These are phyloP conservation scores for Hydropotes inermis DNA, from an alignment of 2,113 vertebrate species.

Conservation along the genomic window DNA sequence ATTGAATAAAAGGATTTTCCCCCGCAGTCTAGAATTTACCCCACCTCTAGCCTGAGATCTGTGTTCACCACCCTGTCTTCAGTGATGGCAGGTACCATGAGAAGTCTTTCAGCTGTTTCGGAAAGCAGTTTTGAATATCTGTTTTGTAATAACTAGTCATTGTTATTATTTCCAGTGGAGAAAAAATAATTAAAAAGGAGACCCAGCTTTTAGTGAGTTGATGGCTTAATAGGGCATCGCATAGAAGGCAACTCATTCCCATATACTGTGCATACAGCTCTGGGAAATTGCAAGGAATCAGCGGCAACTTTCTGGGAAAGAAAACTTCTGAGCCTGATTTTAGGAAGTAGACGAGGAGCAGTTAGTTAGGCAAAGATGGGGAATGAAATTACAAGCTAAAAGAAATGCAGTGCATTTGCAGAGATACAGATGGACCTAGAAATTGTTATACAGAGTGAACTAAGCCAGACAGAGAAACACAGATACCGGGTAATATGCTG, in stretches of 20 bases:
- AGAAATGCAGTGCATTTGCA: neutral
- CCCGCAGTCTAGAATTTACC: neutral
- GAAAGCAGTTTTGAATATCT: neutral
- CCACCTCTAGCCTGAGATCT: neutral
- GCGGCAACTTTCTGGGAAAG: neutral
- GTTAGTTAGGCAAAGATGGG: neutral
- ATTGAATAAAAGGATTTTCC: neutral
- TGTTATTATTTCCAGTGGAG: too few species aligned
- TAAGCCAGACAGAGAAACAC: neutral
- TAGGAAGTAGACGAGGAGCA: neutral
- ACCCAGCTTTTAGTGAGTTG: rapidly evolving
- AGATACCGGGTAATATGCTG: neutral
- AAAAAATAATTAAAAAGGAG: neutral
- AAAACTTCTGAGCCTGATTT: neutral
- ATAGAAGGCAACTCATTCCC: neutral
- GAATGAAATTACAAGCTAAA: neutral
- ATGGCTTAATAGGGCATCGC: neutral
- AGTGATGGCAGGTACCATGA: rapidly evolving
- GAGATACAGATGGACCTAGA: neutral
- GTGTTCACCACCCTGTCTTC: too few species aligned
- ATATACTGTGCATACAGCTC: neutral
- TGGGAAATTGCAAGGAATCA: neutral
- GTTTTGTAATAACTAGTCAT: too few species aligned
- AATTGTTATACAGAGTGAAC: neutral
- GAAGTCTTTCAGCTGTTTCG: neutral